phyloP scores from a whole-genome alignment of 2,113 vertebrate species.

The Brachyhypopomus gauderio region DNA sequence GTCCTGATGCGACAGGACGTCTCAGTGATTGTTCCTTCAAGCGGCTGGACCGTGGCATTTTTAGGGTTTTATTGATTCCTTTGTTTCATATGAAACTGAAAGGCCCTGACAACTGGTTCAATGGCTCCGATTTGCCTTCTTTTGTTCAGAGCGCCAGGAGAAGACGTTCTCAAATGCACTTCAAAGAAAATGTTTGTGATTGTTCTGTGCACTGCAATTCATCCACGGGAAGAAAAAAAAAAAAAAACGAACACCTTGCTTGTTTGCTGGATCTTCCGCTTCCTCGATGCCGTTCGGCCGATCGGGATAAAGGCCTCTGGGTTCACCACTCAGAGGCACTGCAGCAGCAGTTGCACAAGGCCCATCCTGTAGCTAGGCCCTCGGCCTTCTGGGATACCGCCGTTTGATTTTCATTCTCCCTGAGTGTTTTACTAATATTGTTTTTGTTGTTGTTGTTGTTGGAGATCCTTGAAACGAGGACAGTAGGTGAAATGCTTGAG shows the following conservation, averaged over 20 bases:
- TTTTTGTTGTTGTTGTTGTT: too few species aligned
- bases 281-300: background rate
- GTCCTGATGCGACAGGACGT: slow-evolving; percentile 55
- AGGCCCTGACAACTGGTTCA: slow-evolving; percentile 50
- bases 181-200: slow-evolving; percentile 30
- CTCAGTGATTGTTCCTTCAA: slow-evolving; percentile 48
- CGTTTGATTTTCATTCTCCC: too few species aligned
- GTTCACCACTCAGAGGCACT: too few species aligned
- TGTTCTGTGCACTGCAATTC: slow-evolving; percentile 18
- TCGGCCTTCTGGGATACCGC: too few species aligned
- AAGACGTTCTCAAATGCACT: slow-evolving; percentile 12
- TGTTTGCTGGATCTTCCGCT: background rate
- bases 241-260: background rate
- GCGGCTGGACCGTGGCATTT: slow-evolving; percentile 39
- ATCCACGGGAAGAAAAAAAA: background rate
- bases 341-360: too few species aligned
- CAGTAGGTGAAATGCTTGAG: too few species aligned
- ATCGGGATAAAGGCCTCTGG: background rate
- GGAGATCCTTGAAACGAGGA: too few species aligned
- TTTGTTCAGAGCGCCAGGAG: slow-evolving; percentile 12
- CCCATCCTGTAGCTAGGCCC: too few species aligned
- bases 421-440: too few species aligned
- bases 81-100: slow-evolving; percentile 52
- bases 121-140: slow-evolving; percentile 39
- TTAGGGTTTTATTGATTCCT: slow-evolving; percentile 53